These are phyloP conservation scores for Corythaixoides concolor DNA, from an alignment of 2,113 vertebrate species.

Conservation along the genomic window DNA sequence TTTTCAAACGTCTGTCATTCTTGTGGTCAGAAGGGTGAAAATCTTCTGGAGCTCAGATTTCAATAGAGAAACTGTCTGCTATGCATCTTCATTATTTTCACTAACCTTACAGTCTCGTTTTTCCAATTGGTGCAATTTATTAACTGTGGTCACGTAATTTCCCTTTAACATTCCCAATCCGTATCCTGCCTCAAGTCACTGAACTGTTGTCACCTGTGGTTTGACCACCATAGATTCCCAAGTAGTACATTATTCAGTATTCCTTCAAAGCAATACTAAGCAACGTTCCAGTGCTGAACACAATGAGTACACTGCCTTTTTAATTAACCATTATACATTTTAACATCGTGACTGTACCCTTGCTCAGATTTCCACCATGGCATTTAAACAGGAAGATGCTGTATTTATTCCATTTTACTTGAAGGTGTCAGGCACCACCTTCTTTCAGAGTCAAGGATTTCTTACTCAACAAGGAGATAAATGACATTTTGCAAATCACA, in stretches of 20 bases:
- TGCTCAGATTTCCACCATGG: not conserved
- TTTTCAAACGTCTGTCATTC: slow-evolving; percentile 6
- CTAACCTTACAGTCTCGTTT: not conserved
- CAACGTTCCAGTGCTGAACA: not conserved
- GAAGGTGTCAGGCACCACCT: not conserved
- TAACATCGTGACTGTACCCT: not conserved
- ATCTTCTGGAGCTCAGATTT: not conserved
- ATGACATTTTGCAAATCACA: not conserved
- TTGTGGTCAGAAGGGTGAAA: not conserved
- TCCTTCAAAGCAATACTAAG: not conserved
- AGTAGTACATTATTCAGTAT: not conserved
- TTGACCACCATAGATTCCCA: not conserved
- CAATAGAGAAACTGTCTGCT: not conserved
- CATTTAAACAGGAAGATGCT: not conserved
- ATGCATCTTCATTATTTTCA: not conserved
- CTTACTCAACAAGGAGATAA: not conserved
- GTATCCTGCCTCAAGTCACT: not conserved
- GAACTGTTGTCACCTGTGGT: not conserved
- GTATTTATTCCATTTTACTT: not conserved
- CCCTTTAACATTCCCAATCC: not conserved
- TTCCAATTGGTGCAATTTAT: not conserved
- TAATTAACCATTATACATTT: not conserved
- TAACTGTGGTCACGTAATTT: not conserved
- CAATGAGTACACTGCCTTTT: not conserved
- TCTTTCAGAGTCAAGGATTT: not conserved